phyloP scores from a whole-genome alignment of 2,113 vertebrate genomes.

The Chinchilla lanigera region DNA sequence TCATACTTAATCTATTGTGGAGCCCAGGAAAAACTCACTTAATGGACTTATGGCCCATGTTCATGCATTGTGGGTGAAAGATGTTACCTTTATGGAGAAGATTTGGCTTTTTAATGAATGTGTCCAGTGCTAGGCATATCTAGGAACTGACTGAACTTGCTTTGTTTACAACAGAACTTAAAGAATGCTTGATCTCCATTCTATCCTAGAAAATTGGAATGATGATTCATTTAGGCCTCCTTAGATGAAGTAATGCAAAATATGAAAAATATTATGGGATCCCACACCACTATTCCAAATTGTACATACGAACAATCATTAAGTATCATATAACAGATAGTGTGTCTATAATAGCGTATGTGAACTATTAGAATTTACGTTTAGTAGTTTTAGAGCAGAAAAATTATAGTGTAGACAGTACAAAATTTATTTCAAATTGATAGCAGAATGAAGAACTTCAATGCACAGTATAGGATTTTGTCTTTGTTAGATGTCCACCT shows the following conservation, averaged over 20 bases:
- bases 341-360: background rate
- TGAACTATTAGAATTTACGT: background rate
- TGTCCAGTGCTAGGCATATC: background rate
- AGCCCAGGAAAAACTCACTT: rapidly evolving
- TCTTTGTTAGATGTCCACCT: background rate
- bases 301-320: background rate
- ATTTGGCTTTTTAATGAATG: background rate
- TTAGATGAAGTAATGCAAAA: background rate
- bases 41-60: background rate
- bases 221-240: background rate
- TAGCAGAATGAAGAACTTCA: background rate
- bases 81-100: background rate
- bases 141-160: background rate
- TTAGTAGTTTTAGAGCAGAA: background rate
- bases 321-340: background rate
- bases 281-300: background rate
- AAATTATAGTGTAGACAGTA: background rate
- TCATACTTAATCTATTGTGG: background rate
- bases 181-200: background rate
- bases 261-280: background rate
- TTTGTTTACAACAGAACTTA: background rate
- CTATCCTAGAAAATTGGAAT: background rate
- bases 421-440: background rate
- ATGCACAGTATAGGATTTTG: background rate
- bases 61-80: background rate